A percentile compares a stretch with the other conserved stretches of the same genome.
Conservation (phyloP, 2,113 vertebrate species). For the Cyprinodon brontotheroides region DNA sequence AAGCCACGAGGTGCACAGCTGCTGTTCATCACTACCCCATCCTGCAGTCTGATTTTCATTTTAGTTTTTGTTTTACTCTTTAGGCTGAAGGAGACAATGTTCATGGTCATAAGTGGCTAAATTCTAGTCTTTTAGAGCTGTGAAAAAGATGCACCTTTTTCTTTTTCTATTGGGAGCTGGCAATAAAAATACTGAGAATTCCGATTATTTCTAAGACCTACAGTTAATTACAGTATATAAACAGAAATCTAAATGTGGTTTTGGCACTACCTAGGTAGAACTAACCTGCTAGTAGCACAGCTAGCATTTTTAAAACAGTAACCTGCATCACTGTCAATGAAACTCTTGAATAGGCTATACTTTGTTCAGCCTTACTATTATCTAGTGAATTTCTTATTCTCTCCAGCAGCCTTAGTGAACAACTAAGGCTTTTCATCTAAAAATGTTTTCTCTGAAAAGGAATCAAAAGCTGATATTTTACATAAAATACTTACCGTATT, state of each 20-base stretch:
- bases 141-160: not conserved
- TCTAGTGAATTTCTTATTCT: too few relatives aligned
- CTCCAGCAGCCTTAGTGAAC: not conserved
- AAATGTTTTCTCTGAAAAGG: too few relatives aligned
- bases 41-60: not conserved
- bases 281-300: too few relatives aligned
- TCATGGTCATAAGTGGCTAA: not conserved
- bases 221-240: not conserved
- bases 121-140: not conserved
- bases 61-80: not conserved
- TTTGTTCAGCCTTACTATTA: too few relatives aligned
- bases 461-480: not conserved
- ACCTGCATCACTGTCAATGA: too few relatives aligned
- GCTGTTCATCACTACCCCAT: not conserved
- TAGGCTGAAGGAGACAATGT: not conserved
- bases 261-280: too few relatives aligned
- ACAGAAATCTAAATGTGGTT: not conserved
- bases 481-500: too few relatives aligned
- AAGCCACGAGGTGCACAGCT: not conserved
- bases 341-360: too few relatives aligned
- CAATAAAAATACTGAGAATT: not conserved
- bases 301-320: too few relatives aligned
- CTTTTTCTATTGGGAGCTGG: not conserved
- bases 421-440: too few relatives aligned
- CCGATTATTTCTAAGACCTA: not conserved